A percentile compares a stretch with the other conserved stretches of the same genome.
Conservation (phyloP, 2,888 invertebrate genomes). For the Anoncus sp. region DNA sequence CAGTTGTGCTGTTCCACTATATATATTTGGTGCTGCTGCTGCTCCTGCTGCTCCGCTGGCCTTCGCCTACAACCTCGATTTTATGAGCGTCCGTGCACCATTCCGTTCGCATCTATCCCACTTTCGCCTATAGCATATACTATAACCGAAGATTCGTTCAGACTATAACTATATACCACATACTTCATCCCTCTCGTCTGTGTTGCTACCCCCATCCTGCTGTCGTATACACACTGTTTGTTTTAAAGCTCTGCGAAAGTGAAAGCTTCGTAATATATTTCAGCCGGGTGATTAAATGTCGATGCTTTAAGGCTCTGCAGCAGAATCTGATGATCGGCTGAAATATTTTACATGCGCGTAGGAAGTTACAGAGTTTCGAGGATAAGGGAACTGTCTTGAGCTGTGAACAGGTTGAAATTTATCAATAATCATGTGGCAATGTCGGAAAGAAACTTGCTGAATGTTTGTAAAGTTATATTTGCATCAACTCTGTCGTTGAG, state of each 20-base stretch:
- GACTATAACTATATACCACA: not conserved
- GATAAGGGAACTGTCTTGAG: too few relatives aligned
- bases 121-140: constrained; percentile 25
- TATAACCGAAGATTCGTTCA: constrained; percentile 15
- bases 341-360: not conserved
- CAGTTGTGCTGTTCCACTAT: constrained; percentile 35
- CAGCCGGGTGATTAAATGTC: not conserved
- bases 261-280: constrained; percentile 28
- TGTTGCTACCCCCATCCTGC: not conserved
- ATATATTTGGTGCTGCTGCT: not conserved
- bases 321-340: not conserved
- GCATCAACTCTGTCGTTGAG: not conserved
- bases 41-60: constrained; percentile 65
- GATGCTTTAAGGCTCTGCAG: not conserved
- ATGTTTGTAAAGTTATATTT: too few relatives aligned
- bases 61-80: constrained; percentile 75
- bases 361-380: not conserved
- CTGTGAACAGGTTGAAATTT: too few relatives aligned
- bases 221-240: too few relatives aligned
- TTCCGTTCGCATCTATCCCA: constrained; percentile 45
- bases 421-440: too few relatives aligned
- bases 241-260: constrained; percentile 42
- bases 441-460: too few relatives aligned
- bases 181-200: not conserved
- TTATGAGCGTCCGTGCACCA: constrained; percentile 74